phyloP scores from a whole-genome alignment of 1,140 invertebrate species.

The Drosophila punjabiensis region DNA sequence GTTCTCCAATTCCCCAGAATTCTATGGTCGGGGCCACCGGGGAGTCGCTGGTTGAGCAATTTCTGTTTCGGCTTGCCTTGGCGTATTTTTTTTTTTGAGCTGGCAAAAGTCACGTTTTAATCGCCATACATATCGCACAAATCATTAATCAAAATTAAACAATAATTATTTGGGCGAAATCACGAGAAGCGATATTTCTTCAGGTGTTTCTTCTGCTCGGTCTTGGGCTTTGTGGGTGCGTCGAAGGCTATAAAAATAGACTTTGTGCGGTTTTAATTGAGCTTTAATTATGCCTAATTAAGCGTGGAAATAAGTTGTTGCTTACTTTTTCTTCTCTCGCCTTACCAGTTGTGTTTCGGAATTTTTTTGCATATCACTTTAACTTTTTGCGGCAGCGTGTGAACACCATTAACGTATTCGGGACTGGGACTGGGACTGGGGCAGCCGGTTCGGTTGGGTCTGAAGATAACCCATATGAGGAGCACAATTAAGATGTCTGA shows the following conservation, averaged over 20 bases:
- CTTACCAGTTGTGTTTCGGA: slow-evolving; percentile 9
- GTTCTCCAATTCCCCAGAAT: slow-evolving; percentile 58
- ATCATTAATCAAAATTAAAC: slow-evolving; percentile 84
- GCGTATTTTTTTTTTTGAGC: slow-evolving; percentile 33
- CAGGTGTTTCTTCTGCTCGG: slow-evolving; percentile 39
- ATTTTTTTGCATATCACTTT: slow-evolving; percentile 56
- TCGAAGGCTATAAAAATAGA: slow-evolving; percentile 52
- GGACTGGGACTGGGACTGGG: slow-evolving; percentile 11
- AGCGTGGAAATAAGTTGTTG: slow-evolving; percentile 62
- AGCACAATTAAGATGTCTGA: slow-evolving; percentile 37
- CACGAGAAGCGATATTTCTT: slow-evolving; percentile 37
- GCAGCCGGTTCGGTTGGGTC: not conserved
- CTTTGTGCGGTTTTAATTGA: slow-evolving; percentile 70
- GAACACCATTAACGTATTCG: slow-evolving; percentile 51
- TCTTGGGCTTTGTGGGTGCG: slow-evolving; percentile 49
- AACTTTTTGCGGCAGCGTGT: slow-evolving; percentile 62
- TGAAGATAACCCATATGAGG: slow-evolving; percentile 7
- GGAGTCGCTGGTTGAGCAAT: slow-evolving; percentile 59
- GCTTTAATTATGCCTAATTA: slow-evolving; percentile 80
- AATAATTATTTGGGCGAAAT: slow-evolving; percentile 76
- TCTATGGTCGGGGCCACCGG: slow-evolving; percentile 32
- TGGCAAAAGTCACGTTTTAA: slow-evolving; percentile 77
- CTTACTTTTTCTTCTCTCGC: not conserved
- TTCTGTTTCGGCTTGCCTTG: slow-evolving; percentile 49
- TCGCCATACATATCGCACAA: slow-evolving; percentile 60